Evolutionary conservation across 1,140 invertebrate species (phyloP), one percentile per base, ranked within the genome.

Genomic region (Zaprionus ornatus): DNA sequence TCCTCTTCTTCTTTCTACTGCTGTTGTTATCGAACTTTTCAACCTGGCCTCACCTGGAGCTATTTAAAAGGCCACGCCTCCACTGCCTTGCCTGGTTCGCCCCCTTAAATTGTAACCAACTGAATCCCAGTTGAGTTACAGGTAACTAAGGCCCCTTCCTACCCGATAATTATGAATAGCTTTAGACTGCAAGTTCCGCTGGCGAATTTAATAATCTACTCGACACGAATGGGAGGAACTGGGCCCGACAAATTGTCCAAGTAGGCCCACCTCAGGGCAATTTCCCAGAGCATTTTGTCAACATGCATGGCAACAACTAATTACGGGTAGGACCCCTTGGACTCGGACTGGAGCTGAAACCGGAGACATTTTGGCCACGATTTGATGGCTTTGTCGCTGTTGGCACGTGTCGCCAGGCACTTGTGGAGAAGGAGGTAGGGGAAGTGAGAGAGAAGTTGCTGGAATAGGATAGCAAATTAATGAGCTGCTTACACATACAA

Each of bases 401-500:
- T 64, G 35, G 69, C 74, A 72, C 74, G 74, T 76, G 74, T 42
- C 74, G 35, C n/a, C 3, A 17, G 40, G 40, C n/a, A 3, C 19
- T 50, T 17, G 17, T n/a, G 17, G 13, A n/a, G 10, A 0, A 42
- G 37, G 25, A 29, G 4, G 15, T 1, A 19, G 42, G 3, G n/a
- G 17, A 27, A 35, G 21, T 42, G 61, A 25, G 19, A n/a, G 13
- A 15, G 23, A 56, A 17, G 21, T 25, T 56, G 21, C 29, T 15
- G 29, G 27, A 59, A 59, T 62, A 32, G 66, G 61, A 75, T 74
- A 68, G 54, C 59, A 76, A 82, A 87, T 87, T 87, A 87, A 87
- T 87, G 83, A 83, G 83, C 83, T 80, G 67, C 60, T 73, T 27
- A 72, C 52, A 59, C 10, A 37, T 63, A 27, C 29, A 52, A 40